Conservation (phyloP, 2,797 vertebrate species). For the Pangasius macronema region DNA sequence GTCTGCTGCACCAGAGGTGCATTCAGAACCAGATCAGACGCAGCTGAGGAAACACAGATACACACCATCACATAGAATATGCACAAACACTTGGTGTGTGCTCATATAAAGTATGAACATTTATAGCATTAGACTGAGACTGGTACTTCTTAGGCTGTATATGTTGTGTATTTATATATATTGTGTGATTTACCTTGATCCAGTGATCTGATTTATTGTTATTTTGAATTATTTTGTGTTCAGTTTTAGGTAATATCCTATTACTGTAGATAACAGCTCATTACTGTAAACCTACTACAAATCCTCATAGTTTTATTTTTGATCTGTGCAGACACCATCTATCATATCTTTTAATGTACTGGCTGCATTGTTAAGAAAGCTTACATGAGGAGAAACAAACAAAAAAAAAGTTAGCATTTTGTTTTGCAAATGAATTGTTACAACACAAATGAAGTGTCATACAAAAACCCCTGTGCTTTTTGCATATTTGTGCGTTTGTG, state of each 20-base stretch:
- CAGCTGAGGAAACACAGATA: constrained; percentile 73
- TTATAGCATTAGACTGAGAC: background rate
- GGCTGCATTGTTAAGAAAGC: background rate
- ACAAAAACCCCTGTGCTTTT: background rate
- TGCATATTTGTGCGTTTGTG: background rate
- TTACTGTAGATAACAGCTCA: background rate
- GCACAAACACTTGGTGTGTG: background rate
- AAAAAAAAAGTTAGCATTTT: background rate
- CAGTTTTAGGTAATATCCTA: background rate
- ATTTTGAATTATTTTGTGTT: constrained; percentile 21
- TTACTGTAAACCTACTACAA: background rate
- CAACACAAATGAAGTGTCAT: background rate
- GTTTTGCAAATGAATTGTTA: background rate
- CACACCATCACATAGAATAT: background rate
- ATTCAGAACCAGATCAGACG: constrained; percentile 91
- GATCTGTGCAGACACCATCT: background rate
- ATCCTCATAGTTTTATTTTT: background rate
- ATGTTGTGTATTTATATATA: background rate
- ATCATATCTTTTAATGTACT: background rate
- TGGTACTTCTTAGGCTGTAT: background rate
- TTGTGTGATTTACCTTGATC: background rate
- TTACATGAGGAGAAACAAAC: background rate
- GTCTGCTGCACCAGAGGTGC: constrained; percentile 91
- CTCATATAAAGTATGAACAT: background rate
- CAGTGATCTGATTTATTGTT: constrained; percentile 28